A percentile compares a stretch with the other conserved stretches of the same genome.
These are phyloP conservation scores for Leptothorax acervorum DNA, from an alignment of 2,888 invertebrate species.

Conservation along the genomic window DNA sequence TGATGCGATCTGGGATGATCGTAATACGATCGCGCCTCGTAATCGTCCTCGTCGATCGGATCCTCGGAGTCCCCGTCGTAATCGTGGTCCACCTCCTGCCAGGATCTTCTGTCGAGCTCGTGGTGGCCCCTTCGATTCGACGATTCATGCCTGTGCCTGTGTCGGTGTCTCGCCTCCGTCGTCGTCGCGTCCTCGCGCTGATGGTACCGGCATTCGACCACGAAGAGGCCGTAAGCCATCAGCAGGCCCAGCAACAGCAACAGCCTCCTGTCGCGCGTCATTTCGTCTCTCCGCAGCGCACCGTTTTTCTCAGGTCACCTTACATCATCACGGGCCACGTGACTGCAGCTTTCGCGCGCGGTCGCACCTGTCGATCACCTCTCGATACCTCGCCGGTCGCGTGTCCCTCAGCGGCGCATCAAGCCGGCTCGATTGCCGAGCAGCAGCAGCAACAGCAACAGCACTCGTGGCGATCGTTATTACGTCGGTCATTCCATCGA, in stretches of 20 bases:
- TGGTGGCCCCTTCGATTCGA: conserved; percentile 63
- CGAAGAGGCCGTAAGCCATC: conserved; percentile 68
- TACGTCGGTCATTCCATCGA: conserved; percentile 54
- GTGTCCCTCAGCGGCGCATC: conserved; percentile 22
- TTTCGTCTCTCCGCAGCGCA: conserved; percentile 65
- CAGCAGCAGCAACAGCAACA: conserved; percentile 33
- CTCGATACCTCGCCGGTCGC: conserved; percentile 40
- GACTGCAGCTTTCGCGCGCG: conserved; percentile 35
- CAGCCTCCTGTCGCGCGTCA: conserved; percentile 75
- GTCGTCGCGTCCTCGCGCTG: conserved; percentile 66
- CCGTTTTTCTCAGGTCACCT: conserved; percentile 54
- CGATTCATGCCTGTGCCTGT: conserved; percentile 81
- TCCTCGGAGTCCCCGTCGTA: conserved; percentile 69
- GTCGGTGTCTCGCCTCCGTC: conserved; percentile 76
- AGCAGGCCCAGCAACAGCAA: conserved; percentile 72
- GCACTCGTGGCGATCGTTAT: conserved; percentile 39
- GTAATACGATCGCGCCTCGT: conserved; percentile 59
- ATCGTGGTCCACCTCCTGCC: conserved; percentile 72
- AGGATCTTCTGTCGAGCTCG: conserved; percentile 57
- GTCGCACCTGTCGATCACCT: conserved; percentile 27
- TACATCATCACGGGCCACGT: conserved; percentile 72
- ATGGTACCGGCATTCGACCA: conserved; percentile 73
- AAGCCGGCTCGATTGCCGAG: conserved; percentile 17
- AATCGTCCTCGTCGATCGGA: conserved; percentile 64
- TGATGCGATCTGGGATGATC: conserved; percentile 56